phyloP scores from a whole-genome alignment of 2,113 vertebrate species.

The Phyllostomus hastatus region DNA sequence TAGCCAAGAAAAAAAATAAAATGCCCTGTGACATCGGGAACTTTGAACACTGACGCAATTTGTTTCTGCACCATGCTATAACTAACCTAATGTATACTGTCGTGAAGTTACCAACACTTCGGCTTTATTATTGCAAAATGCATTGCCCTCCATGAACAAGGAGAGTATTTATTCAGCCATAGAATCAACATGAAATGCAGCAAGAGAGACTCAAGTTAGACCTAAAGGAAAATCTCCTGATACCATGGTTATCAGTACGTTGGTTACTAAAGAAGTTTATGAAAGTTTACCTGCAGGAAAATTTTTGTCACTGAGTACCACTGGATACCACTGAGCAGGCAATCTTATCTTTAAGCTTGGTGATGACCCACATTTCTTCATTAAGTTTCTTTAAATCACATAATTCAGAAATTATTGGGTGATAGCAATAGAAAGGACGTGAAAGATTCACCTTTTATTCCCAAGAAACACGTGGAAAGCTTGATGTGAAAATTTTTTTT shows the following conservation, averaged over 20 bases:
- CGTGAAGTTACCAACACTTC: not conserved
- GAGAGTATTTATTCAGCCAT: not conserved
- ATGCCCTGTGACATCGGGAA: not conserved
- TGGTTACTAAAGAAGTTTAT: not conserved
- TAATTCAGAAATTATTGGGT: not conserved
- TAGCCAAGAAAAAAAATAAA: not conserved
- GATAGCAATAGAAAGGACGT: not conserved
- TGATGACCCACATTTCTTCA: not conserved
- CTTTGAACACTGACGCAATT: not conserved
- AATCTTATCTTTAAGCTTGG: not conserved
- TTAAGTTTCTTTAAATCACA: not conserved
- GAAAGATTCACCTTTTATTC: not conserved
- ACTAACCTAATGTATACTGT: not conserved
- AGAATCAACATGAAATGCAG: constrained; percentile 3
- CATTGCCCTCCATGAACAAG: not conserved
- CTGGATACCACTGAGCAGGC: not conserved
- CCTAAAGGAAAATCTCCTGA: not conserved
- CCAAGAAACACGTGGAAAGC: not conserved
- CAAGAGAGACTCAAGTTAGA: not conserved
- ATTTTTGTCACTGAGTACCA: not conserved
- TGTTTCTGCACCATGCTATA: not conserved
- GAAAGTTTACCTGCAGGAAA: not conserved
- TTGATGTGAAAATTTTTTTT: not conserved
- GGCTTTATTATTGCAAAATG: not conserved
- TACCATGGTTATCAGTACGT: not conserved